Evolutionary conservation across 2,113 vertebrate genomes (phyloP).

Genomic region (Saccopteryx bilineata): DNA sequence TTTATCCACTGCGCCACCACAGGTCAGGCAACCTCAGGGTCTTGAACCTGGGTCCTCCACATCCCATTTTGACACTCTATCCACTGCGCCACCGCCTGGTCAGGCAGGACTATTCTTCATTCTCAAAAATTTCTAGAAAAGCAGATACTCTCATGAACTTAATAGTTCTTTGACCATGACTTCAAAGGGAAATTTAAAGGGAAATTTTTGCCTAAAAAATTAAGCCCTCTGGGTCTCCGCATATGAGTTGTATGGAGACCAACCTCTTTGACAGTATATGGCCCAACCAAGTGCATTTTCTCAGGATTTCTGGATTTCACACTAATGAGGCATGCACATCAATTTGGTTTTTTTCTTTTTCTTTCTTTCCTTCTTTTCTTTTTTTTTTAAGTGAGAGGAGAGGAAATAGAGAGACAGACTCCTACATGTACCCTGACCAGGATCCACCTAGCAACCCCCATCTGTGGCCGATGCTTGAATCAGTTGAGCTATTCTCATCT

Average conservation of each 20-base stretch:
- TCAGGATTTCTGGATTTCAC: conserved; percentile 16
- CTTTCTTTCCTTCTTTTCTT: too few relatives aligned
- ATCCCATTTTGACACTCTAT: too few relatives aligned
- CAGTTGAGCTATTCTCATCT: too few relatives aligned
- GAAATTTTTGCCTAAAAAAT: neutral
- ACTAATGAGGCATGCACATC: neutral
- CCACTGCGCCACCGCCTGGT: too few relatives aligned
- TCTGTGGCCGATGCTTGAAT: too few relatives aligned
- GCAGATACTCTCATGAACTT: neutral
- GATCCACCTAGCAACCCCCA: too few relatives aligned
- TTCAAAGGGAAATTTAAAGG: neutral
- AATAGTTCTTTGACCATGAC: neutral
- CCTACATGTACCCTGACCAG: too few relatives aligned
- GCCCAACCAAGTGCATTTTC: conserved; percentile 20
- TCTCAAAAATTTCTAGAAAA: neutral
- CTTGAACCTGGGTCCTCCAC: too few relatives aligned
- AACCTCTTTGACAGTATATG: neutral
- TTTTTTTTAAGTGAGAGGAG: too few relatives aligned
- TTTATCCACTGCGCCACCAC: too few relatives aligned
- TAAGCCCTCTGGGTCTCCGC: neutral
- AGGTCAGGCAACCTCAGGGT: too few relatives aligned
- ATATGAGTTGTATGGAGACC: neutral
- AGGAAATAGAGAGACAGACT: too few relatives aligned
- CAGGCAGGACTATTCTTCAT: neutral
- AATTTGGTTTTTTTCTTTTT: conserved; percentile 11